A percentile compares a stretch with the other conserved stretches of the same genome.
phyloP scores from a whole-genome alignment of 2,797 vertebrate genomes.

The Artibeus lituratus region DNA sequence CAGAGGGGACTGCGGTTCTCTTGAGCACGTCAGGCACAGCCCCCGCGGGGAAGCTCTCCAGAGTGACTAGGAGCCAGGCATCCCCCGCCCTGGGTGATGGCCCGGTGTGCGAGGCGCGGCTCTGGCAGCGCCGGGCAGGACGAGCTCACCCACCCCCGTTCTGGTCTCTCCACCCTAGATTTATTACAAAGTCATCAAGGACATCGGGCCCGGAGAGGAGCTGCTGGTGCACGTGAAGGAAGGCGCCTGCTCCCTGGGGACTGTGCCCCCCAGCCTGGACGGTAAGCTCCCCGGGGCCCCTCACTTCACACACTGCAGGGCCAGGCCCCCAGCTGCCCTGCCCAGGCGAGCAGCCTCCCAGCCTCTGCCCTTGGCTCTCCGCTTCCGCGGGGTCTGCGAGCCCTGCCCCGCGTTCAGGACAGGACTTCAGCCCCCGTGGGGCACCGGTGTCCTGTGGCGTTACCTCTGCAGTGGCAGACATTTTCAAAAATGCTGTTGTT shows the following conservation, averaged over 20 bases:
- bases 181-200: constrained; percentile 97
- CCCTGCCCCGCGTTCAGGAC: neutral
- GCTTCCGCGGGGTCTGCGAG: fast-evolving
- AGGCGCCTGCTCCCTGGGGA: constrained; percentile 91
- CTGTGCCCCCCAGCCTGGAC: constrained; percentile 94
- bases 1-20: neutral
- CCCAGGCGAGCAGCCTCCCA: no score
- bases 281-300: constrained; percentile 81
- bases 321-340: neutral
- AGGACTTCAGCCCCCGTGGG: fast-evolving
- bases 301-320: fast-evolving
- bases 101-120: neutral
- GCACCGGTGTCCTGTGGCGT: fast-evolving
- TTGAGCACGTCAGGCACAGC: no score
- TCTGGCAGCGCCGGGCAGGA: neutral
- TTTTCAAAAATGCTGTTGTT: neutral
- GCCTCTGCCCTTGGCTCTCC: fast-evolving
- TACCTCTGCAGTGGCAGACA: fast-evolving
- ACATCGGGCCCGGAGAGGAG: constrained; percentile 97
- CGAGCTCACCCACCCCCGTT: neutral
- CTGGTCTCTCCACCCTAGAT: constrained; percentile 84
- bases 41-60: neutral
- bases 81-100: neutral
- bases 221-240: constrained; percentile 97
- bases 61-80: neutral